Conservation (phyloP, 2,113 vertebrate species). For the Lamprologus sp. region DNA sequence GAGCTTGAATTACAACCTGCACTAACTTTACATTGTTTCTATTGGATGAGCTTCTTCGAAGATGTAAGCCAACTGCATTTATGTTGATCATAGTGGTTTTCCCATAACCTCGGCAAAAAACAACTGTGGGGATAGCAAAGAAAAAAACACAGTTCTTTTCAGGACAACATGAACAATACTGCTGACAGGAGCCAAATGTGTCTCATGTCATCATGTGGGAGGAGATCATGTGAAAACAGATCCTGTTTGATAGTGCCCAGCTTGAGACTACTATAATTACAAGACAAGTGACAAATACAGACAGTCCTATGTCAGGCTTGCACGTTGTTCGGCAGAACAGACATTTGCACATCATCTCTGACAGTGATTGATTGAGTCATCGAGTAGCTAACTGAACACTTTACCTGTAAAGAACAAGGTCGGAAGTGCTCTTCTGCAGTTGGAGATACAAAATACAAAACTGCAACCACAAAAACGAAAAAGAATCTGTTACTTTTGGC, state of each 20-base stretch:
- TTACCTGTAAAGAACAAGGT: background rate
- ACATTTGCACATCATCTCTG: background rate
- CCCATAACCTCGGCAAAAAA: conserved; percentile 50
- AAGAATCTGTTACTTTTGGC: background rate
- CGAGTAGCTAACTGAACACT: background rate
- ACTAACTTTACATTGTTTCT: conserved; percentile 63
- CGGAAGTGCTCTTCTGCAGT: background rate
- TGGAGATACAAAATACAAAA: background rate
- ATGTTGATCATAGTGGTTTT: conserved; percentile 58
- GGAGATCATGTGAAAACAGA: conserved; percentile 56
- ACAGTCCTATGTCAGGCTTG: conserved; percentile 5
- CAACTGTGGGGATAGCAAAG: conserved; percentile 3
- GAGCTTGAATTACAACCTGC: conserved; percentile 46
- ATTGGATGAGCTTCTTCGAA: conserved; percentile 38
- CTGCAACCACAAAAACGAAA: background rate
- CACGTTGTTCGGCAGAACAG: background rate
- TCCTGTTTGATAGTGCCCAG: conserved; percentile 48
- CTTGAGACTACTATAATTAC: conserved; percentile 44
- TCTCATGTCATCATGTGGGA: conserved; percentile 53
- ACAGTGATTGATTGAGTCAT: background rate
- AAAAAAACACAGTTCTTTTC: conserved; percentile 42
- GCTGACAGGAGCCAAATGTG: conserved; percentile 28
- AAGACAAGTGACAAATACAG: conserved; percentile 39
- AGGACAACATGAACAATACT: conserved; percentile 50
- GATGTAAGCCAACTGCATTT: conserved; percentile 55